These are phyloP conservation scores for Caenorhabditis tropicalis DNA, from an alignment of 1,140 invertebrate species.

Conservation along the genomic window DNA sequence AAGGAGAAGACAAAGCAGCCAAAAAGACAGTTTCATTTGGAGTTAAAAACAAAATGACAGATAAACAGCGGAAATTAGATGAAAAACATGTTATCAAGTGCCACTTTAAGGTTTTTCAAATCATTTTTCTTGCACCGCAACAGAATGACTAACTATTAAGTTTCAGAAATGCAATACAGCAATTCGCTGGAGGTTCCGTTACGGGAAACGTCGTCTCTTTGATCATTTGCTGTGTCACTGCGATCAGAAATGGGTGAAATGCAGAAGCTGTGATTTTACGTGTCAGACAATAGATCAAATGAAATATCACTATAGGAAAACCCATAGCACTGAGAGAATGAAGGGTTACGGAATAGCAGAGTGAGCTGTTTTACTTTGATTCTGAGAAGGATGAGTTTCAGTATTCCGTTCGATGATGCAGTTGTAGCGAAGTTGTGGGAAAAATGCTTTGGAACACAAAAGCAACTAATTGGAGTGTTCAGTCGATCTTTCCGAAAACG, in stretches of 20 bases:
- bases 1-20: neutral
- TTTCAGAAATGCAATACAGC: neutral
- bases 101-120: neutral
- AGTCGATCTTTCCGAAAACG: no score
- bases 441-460: neutral
- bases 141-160: no score
- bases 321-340: neutral
- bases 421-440: neutral
- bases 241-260: neutral
- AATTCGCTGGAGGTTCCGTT: neutral
- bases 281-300: neutral
- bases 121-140: no score
- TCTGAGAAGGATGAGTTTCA: neutral
- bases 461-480: neutral
- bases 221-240: neutral
- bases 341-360: neutral
- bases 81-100: neutral
- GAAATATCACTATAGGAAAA: constrained; percentile 22
- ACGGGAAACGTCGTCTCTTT: neutral
- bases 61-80: neutral
- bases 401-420: neutral
- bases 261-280: neutral
- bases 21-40: neutral
- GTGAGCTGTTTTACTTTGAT: neutral
- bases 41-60: neutral